Percentiles rank a stretch among this genome's conserved stretches.
These are phyloP conservation scores for Conops quadrifasciatus DNA, from an alignment of 2,888 invertebrate genomes.

Conservation along the genomic window DNA sequence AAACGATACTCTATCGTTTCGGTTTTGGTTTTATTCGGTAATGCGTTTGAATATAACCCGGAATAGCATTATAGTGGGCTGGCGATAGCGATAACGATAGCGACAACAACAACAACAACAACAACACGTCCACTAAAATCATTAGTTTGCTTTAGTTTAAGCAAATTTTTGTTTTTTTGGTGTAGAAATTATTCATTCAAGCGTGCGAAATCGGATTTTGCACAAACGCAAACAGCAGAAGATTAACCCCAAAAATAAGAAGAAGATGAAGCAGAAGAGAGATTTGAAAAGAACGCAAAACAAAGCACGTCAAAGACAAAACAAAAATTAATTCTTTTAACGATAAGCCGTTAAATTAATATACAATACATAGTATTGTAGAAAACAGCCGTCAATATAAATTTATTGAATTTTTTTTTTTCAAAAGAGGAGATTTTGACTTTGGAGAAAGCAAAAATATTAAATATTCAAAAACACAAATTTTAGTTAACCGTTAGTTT, in stretches of 20 bases:
- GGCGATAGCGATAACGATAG: background rate
- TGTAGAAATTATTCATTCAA: background rate
- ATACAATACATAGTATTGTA: background rate
- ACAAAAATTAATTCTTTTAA: background rate
- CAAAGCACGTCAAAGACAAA: background rate
- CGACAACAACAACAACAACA: conserved; percentile 18
- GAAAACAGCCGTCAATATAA: no score
- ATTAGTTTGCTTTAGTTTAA: conserved; percentile 30
- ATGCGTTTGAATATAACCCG: no score
- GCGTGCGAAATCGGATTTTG: conserved; percentile 15
- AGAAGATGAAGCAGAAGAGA: background rate
- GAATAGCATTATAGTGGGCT: no score
- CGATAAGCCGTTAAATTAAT: background rate
- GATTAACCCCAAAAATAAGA: background rate
- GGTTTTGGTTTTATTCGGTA: conserved; percentile 2
- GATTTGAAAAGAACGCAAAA: background rate
- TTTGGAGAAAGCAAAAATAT: no score
- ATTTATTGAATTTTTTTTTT: no score
- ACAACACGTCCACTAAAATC: conserved; percentile 4
- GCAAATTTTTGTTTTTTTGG: background rate
- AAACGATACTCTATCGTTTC: conserved; percentile 12
- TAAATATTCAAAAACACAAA: no score
- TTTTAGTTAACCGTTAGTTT: no score
- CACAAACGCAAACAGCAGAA: background rate
- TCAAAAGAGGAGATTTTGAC: no score